phyloP scores from a whole-genome alignment of 2,797 vertebrate genomes.

The Chrysocyon brachyurus region DNA sequence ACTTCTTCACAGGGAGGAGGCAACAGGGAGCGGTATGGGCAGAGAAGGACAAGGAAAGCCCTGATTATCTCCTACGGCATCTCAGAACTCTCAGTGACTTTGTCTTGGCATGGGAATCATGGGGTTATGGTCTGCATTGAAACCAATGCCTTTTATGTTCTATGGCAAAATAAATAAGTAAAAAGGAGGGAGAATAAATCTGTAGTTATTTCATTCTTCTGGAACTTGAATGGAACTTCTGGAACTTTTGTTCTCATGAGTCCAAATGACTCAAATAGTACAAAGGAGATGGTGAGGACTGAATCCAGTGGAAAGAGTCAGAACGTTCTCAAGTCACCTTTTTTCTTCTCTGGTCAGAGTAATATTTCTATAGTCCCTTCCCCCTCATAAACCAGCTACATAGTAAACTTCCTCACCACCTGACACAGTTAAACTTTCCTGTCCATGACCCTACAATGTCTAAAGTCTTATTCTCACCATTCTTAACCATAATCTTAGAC shows the following conservation, averaged over 20 bases:
- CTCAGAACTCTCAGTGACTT: neutral
- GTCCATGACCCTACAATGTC: fast-evolving
- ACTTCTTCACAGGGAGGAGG: neutral
- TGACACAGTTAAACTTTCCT: neutral
- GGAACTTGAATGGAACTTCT: neutral
- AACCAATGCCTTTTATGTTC: neutral
- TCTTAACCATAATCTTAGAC: neutral
- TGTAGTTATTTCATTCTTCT: neutral
- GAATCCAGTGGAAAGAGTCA: neutral
- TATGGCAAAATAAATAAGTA: neutral
- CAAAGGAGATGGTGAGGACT: neutral
- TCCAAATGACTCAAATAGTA: neutral
- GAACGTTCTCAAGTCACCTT: neutral
- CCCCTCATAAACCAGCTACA: fast-evolving
- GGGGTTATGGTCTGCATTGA: neutral
- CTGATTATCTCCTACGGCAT: neutral
- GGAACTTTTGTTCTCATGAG: neutral
- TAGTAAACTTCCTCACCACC: no score
- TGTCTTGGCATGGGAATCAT: neutral
- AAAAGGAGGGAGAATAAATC: neutral
- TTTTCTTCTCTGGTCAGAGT: fast-evolving
- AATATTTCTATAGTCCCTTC: neutral
- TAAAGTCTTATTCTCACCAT: neutral
- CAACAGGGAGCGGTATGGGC: fast-evolving
- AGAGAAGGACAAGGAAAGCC: neutral